Percentiles rank a stretch among this genome's conserved stretches.
phyloP scores from a whole-genome alignment of 1,140 invertebrate species.

The Mamestra configurata region DNA sequence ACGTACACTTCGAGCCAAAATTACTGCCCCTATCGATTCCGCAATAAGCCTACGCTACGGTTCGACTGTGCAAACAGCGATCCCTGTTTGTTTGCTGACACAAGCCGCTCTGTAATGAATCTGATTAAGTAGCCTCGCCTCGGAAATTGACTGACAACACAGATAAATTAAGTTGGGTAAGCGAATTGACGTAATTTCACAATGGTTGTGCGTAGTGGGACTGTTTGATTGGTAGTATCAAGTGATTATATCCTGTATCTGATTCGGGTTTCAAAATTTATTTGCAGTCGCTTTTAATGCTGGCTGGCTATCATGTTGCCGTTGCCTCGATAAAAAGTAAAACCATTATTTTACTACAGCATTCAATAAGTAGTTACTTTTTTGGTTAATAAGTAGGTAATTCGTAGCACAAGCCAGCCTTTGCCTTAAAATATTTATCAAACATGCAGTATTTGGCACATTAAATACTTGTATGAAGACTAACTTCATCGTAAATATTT shows the following conservation, averaged over 20 bases:
- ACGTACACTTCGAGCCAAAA: conserved; percentile 55
- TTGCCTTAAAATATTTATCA: too few species aligned
- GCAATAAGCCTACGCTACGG: conserved; percentile 53
- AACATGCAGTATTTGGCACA: too few species aligned
- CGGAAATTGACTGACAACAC: conserved; percentile 60
- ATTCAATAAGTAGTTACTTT: too few species aligned
- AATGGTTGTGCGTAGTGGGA: background rate
- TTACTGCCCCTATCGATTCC: conserved; percentile 59
- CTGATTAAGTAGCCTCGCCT: conserved; percentile 77
- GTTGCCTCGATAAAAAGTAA: background rate
- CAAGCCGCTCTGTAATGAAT: conserved; percentile 64
- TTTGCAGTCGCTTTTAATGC: background rate
- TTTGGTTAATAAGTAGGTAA: too few species aligned
- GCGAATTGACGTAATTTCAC: conserved; percentile 38
- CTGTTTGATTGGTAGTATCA: conserved; percentile 18
- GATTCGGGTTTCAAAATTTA: background rate
- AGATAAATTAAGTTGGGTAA: conserved; percentile 56
- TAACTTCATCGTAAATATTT: too few species aligned
- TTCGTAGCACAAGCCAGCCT: too few species aligned
- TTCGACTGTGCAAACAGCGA: conserved; percentile 58
- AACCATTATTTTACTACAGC: background rate
- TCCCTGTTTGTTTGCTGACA: conserved; percentile 66
- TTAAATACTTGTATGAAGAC: too few species aligned
- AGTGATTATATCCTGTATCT: background rate
- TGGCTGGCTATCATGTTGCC: background rate